Conservation (phyloP, 2,888 invertebrate genomes). For the Andrena fulva region DNA sequence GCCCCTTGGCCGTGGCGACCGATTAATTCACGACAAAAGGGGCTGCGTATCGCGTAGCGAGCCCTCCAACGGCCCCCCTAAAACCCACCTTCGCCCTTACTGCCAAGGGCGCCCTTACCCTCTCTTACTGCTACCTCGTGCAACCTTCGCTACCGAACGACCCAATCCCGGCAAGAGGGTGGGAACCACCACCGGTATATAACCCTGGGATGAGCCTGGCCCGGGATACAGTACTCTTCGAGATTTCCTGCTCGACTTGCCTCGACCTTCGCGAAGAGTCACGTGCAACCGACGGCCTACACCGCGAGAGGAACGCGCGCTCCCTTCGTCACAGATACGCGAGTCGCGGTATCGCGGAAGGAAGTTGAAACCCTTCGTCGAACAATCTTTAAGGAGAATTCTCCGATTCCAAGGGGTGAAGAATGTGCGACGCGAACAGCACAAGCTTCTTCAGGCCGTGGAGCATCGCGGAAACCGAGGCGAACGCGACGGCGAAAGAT, state of each 20-base stretch:
- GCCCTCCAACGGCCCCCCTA: constrained; percentile 72
- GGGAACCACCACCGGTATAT: constrained; percentile 65
- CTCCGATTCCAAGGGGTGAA: background rate
- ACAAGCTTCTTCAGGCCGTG: constrained; percentile 76
- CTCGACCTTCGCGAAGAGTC: background rate
- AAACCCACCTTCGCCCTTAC: constrained; percentile 68
- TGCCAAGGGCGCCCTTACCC: constrained; percentile 43
- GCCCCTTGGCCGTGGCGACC: constrained; percentile 64
- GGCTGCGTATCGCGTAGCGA: constrained; percentile 63
- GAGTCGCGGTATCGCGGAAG: background rate
- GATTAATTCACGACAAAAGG: constrained; percentile 77
- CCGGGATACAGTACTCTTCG: constrained; percentile 16
- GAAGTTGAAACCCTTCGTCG: background rate
- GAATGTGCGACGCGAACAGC: constrained; percentile 26
- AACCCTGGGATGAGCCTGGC: constrained; percentile 48
- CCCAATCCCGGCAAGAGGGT: constrained; percentile 76
- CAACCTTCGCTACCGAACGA: constrained; percentile 64
- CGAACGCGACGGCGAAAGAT: background rate
- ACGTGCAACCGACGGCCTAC: background rate
- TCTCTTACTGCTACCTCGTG: constrained; percentile 24
- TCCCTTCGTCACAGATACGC: background rate
- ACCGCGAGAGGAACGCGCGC: background rate
- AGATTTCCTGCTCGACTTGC: background rate
- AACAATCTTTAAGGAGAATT: background rate
- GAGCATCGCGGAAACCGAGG: constrained; percentile 46